phyloP scores from a whole-genome alignment of 2,797 vertebrate species.

The Malacoraja senta region DNA sequence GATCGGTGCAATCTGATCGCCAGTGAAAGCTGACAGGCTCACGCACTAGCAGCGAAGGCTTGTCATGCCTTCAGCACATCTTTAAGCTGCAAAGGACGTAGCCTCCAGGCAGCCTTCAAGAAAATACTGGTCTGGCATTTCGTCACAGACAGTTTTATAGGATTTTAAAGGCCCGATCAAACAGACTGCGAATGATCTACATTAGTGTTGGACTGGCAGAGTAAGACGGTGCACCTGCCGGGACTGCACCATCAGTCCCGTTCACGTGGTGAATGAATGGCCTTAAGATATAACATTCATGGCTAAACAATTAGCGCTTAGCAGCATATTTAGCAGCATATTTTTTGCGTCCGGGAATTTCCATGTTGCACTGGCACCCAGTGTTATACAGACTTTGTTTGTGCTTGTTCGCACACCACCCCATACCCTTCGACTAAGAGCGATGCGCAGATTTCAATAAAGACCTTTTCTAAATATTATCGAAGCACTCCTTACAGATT shows the following conservation, averaged over 20 bases:
- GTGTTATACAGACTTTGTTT: neutral
- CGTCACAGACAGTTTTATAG: constrained; percentile 72
- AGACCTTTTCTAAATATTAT: neutral
- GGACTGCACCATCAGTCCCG: constrained; percentile 59
- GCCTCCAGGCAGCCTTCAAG: constrained; percentile 63
- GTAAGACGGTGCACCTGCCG: constrained; percentile 64
- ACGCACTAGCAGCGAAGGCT: neutral
- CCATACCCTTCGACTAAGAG: neutral
- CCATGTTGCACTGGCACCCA: constrained; percentile 6
- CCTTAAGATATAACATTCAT: neutral
- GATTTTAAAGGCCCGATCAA: constrained; percentile 70
- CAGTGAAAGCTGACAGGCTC: constrained; percentile 34
- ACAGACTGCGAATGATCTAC: constrained; percentile 63
- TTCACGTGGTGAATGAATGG: constrained; percentile 44
- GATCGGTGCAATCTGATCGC: neutral
- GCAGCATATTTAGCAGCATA: neutral
- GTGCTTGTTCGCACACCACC: too few relatives aligned
- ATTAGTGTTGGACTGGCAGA: constrained; percentile 64
- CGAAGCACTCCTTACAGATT: neutral
- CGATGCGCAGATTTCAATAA: neutral
- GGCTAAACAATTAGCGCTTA: neutral
- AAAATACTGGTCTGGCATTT: constrained; percentile 58
- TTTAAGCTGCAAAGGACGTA: constrained; percentile 60
- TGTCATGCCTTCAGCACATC: constrained; percentile 43
- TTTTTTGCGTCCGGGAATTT: neutral